Base-by-base conservation (phyloP, 2,797 vertebrate genomes). In the Falco novaeseelandiae region DNA sequence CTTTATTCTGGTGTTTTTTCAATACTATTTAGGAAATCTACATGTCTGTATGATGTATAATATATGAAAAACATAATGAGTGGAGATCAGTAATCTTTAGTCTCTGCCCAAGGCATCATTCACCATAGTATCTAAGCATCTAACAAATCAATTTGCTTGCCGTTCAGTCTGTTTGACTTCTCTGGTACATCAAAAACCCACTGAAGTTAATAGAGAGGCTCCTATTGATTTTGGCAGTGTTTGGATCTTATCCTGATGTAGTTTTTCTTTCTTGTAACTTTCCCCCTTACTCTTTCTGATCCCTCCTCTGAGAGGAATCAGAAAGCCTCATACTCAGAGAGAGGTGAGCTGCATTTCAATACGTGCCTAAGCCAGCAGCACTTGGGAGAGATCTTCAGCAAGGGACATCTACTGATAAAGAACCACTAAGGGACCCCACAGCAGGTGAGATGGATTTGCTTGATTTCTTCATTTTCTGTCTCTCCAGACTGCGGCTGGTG, bases 111-210 rank as follows among this genome's bases (percentile, higher is more conserved):
- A 48, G 71, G 91, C 89, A 44, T 77, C 74, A 26, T 51, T 92
- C 91, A 69, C 61, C 10, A 17, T 71, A 82, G 34, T 82, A 52
- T 93, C 76, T 86, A 85, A 84, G 77, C 77, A 82, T 90, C 95
- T 72, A 26, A 51, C 63, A 81, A 34, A 94, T 94, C 29, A 23
- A 96, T 96, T 81, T 74, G 49, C 72, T 93, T 88, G 69, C 87
- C 82, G 22, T 72, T 93, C 89, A 40, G 63, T 32, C 79, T 83
- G 1, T 94, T 88, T 86, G 83, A 57, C 83, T 84, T 72, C 69
- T 54, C 52, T 36, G 61, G 76, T 81, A 23, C 72, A 90, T 82
- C 83, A 82, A 66, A 95, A 93, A 0, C 38, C 42, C 51, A 21
- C 77, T 70, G 66, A 58, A 90, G 73, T 80, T 79, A 58, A 78